These are phyloP conservation scores for Ceratitis capitata DNA, from an alignment of 1,140 invertebrate genomes.

Conservation along the genomic window DNA sequence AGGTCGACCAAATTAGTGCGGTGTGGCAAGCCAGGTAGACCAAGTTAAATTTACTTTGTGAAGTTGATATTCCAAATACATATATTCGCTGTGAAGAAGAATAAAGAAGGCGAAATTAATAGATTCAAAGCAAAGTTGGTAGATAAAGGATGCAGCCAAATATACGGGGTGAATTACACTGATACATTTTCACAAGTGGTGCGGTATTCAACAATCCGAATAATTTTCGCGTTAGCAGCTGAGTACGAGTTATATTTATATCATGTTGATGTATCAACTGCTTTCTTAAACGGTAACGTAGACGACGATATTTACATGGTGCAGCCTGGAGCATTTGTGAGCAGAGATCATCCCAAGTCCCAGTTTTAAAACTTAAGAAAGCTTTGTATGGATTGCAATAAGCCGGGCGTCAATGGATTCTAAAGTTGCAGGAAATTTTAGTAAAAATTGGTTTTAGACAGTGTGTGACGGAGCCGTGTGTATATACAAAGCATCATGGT, in stretches of 20 bases:
- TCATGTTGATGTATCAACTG: conserved; percentile 64
- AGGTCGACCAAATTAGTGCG: not conserved
- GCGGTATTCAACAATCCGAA: conserved; percentile 44
- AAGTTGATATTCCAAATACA: not conserved
- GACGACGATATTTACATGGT: conserved; percentile 65
- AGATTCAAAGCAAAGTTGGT: no score
- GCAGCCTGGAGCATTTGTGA: conserved; percentile 51
- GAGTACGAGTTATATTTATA: conserved; percentile 52
- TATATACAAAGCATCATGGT: conserved; percentile 49
- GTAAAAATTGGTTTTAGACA: conserved; percentile 37
- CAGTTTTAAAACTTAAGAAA: no score
- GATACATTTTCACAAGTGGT: conserved; percentile 50
- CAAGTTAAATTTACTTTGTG: not conserved
- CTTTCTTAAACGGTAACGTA: conserved; percentile 65
- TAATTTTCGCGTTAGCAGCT: conserved; percentile 49
- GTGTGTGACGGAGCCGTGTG: no score
- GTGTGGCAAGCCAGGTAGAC: not conserved
- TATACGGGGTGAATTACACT: conserved; percentile 53
- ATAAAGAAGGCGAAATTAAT: conserved; percentile 58
- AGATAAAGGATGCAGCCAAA: no score
- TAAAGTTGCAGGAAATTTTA: not conserved
- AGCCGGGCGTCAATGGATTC: not conserved
- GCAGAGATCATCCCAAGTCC: no score
- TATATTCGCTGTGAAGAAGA: not conserved
- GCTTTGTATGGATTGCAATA: conserved; percentile 32